phyloP scores from a whole-genome alignment of 2,797 vertebrate species.

The Xyrichtys novacula region DNA sequence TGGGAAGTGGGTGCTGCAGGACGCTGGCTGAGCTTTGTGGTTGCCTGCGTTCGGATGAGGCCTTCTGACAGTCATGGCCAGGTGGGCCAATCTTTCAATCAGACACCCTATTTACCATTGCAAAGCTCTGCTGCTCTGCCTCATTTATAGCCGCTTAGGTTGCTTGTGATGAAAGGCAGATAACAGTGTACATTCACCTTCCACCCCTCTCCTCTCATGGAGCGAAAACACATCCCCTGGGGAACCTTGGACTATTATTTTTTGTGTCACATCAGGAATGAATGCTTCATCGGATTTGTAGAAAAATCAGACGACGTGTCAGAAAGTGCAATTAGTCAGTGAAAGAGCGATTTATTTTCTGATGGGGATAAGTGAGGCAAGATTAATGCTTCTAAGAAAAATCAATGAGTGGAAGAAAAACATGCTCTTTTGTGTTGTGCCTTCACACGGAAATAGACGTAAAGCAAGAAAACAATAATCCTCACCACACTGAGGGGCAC shows the following conservation, averaged over 20 bases:
- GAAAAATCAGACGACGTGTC: slow-evolving; percentile 52
- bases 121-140: slow-evolving; percentile 78
- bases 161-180: slow-evolving; percentile 68
- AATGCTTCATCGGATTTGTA: slow-evolving; percentile 36
- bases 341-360: slow-evolving; percentile 40
- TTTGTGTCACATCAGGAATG: slow-evolving; percentile 44
- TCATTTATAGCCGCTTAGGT: slow-evolving; percentile 65
- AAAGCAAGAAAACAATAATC: slow-evolving; percentile 41
- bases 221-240: slow-evolving; percentile 33
- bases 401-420: slow-evolving; percentile 56
- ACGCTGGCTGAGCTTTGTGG: slow-evolving; percentile 65
- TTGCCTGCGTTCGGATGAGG: slow-evolving; percentile 74
- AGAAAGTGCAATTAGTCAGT: slow-evolving; percentile 57
- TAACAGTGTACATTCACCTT: slow-evolving; percentile 58
- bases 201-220: slow-evolving; percentile 37
- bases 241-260: slow-evolving; percentile 37
- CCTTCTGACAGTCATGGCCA: slow-evolving; percentile 77
- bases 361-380: slow-evolving; percentile 58
- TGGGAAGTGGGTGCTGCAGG: slow-evolving; percentile 52
- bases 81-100: slow-evolving; percentile 84
- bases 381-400: slow-evolving; percentile 56
- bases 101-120: slow-evolving; percentile 80
- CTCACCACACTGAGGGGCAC: background rate
- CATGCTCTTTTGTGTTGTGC: slow-evolving; percentile 49
- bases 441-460: slow-evolving; percentile 35